These are phyloP conservation scores for Luehdorfia chinensis DNA, from an alignment of 1,140 invertebrate genomes.

Conservation along the genomic window DNA sequence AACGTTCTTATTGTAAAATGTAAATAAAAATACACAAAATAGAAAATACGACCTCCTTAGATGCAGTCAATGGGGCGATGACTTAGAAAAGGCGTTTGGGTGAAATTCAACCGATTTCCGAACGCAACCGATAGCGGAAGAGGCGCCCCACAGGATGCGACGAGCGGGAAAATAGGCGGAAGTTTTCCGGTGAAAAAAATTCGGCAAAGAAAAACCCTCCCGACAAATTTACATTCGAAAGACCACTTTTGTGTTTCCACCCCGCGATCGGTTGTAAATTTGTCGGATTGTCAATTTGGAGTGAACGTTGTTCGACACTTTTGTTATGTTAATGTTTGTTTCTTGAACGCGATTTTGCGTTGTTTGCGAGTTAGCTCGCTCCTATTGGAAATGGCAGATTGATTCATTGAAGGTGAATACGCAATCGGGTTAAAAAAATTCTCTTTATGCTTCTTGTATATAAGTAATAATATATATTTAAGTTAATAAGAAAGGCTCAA, in stretches of 20 bases:
- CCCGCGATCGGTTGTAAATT: slow-evolving; percentile 61
- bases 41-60: too few relatives aligned
- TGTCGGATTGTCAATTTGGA: slow-evolving; percentile 70
- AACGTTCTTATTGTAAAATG: too few relatives aligned
- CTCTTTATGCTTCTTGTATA: background rate
- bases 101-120: slow-evolving; percentile 67
- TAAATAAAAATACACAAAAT: too few relatives aligned
- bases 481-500: too few relatives aligned
- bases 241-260: slow-evolving; percentile 51
- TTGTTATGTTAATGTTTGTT: slow-evolving; percentile 59
- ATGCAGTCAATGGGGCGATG: too few relatives aligned
- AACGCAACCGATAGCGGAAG: slow-evolving; percentile 35
- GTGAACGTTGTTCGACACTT: slow-evolving; percentile 48
- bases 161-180: slow-evolving; percentile 71
- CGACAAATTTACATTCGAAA: slow-evolving; percentile 69
- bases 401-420: too few relatives aligned
- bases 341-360: slow-evolving; percentile 5
- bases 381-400: too few relatives aligned
- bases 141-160: slow-evolving; percentile 54
- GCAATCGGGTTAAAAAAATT: too few relatives aligned
- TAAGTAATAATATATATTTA: background rate
- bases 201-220: slow-evolving; percentile 42
- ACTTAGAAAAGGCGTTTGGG: too few relatives aligned
- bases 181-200: slow-evolving; percentile 59
- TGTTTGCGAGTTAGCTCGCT: background rate